Conservation (phyloP, 2,888 invertebrate species). For the Psylliodes chrysocephalus region DNA sequence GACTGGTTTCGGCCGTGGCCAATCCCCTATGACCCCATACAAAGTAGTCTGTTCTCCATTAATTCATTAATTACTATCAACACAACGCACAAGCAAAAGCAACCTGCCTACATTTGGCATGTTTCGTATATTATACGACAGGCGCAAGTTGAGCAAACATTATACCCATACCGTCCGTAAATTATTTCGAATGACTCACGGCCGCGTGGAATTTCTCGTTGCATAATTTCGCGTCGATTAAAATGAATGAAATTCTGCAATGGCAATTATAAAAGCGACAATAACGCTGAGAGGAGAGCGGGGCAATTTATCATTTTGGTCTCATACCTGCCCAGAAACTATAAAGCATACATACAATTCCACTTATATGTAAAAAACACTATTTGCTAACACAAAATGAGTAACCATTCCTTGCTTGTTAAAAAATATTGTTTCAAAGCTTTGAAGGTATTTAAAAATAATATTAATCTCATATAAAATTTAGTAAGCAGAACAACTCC, state of each 20-base stretch:
- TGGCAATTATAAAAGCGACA: slow-evolving; percentile 8
- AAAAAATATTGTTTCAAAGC: too few relatives aligned
- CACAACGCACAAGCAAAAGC: too few relatives aligned
- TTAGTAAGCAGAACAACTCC: too few relatives aligned
- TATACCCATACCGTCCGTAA: slow-evolving; percentile 4
- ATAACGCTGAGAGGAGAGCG: too few relatives aligned
- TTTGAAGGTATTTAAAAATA: too few relatives aligned
- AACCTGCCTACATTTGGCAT: slow-evolving; percentile 23
- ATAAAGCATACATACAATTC: too few relatives aligned
- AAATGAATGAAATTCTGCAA: slow-evolving; percentile 14
- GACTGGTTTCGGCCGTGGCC: neutral
- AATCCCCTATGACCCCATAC: slow-evolving; percentile 16
- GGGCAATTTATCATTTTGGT: too few relatives aligned
- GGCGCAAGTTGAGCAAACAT: slow-evolving; percentile 5
- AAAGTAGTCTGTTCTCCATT: slow-evolving; percentile 2
- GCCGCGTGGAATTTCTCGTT: slow-evolving; percentile 10
- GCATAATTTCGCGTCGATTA: slow-evolving; percentile 17
- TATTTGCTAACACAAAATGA: too few relatives aligned
- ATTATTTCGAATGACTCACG: slow-evolving; percentile 17
- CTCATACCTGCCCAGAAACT: too few relatives aligned
- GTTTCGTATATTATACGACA: neutral
- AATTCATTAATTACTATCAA: slow-evolving; percentile 6
- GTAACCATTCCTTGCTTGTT: too few relatives aligned
- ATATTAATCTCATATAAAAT: too few relatives aligned
- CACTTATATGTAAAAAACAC: too few relatives aligned